Conservation (phyloP, 2,888 invertebrate species). For the Xylota sylvarum region DNA sequence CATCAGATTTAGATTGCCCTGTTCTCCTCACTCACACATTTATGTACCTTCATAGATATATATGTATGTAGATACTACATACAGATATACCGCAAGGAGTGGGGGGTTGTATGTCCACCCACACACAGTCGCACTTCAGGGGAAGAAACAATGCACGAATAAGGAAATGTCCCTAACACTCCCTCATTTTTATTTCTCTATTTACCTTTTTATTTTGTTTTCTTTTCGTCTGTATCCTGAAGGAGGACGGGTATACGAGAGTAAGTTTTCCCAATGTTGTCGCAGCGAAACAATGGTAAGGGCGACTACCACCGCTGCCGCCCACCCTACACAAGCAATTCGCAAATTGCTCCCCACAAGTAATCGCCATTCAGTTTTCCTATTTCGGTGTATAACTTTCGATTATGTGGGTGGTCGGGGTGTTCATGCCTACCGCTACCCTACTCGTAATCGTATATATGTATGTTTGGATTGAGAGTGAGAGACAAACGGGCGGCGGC, state of each 20-base stretch:
- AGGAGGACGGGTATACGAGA: slow-evolving; percentile 52
- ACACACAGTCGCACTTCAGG: slow-evolving; percentile 67
- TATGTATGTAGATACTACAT: slow-evolving; percentile 7
- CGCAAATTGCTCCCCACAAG: slow-evolving; percentile 74
- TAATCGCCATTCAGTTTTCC: slow-evolving; percentile 74
- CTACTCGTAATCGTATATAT: too few species aligned
- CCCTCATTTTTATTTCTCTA: slow-evolving; percentile 63
- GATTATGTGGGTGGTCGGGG: slow-evolving; percentile 66
- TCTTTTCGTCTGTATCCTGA: slow-evolving; percentile 38
- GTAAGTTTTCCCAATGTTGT: slow-evolving; percentile 49
- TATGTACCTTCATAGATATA: background rate
- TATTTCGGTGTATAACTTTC: slow-evolving; percentile 74
- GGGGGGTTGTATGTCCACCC: slow-evolving; percentile 56
- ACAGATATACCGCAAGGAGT: background rate
- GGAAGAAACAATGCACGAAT: slow-evolving; percentile 73
- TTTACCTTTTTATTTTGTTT: slow-evolving; percentile 51
- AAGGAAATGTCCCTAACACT: slow-evolving; percentile 75
- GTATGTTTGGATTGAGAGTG: background rate
- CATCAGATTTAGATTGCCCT: slow-evolving; percentile 75
- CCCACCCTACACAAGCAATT: slow-evolving; percentile 73
- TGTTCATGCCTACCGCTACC: background rate
- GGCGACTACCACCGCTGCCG: slow-evolving; percentile 53
- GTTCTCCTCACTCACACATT: slow-evolving; percentile 21
- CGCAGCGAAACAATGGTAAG: slow-evolving; percentile 62
- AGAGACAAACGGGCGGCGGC: slow-evolving; percentile 40